phyloP scores from a whole-genome alignment of 1,140 invertebrate genomes.

The Trialeurodes vaporariorum region DNA sequence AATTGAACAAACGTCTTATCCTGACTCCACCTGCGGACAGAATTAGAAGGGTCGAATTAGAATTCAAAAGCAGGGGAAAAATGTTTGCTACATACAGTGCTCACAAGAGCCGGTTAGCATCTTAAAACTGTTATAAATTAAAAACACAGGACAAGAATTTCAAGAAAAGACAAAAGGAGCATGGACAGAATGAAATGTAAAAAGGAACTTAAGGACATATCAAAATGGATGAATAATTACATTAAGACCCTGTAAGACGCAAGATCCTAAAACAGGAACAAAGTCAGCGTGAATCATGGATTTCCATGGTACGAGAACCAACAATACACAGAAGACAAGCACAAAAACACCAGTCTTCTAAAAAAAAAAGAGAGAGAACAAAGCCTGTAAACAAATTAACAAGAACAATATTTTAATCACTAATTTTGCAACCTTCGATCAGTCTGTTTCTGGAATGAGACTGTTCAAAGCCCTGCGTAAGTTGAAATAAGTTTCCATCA shows the following conservation, averaged over 20 bases:
- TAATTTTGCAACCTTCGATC: too few species aligned
- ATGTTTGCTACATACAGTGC: too few species aligned
- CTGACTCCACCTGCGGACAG: background rate
- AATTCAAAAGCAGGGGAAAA: too few species aligned
- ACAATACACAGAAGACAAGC: background rate
- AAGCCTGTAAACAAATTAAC: background rate
- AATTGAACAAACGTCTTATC: background rate
- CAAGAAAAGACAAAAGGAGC: background rate
- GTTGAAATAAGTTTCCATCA: background rate
- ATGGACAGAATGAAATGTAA: background rate
- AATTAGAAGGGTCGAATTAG: background rate
- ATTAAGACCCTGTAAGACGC: background rate
- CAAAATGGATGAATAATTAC: background rate
- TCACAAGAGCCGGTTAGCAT: background rate
- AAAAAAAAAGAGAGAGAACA: background rate
- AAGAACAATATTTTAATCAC: background rate
- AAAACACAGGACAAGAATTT: background rate
- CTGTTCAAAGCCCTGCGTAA: background rate
- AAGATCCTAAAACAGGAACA: background rate
- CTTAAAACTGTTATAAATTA: background rate
- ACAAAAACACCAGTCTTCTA: background rate
- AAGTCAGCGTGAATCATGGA: background rate
- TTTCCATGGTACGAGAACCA: background rate
- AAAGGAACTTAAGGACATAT: background rate
- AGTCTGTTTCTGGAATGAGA: background rate